These are phyloP conservation scores for Oreochromis mossambicus DNA, from an alignment of 2,797 vertebrate genomes.

Conservation along the genomic window DNA sequence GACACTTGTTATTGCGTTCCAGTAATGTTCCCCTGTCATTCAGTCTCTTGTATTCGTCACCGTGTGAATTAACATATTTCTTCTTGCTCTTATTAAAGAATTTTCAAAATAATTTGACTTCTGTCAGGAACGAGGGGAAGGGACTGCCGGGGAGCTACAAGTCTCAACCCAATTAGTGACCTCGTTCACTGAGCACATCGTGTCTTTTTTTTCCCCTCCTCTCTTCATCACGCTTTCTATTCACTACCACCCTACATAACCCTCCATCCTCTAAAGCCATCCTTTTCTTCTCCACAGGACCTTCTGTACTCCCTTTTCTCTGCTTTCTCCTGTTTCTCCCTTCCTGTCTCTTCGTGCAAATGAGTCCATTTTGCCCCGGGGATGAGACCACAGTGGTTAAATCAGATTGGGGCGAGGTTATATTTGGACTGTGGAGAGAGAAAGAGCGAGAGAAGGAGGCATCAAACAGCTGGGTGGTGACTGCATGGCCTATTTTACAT, in stretches of 20 bases:
- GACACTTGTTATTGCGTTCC: constrained; percentile 17
- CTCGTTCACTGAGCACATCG: constrained; percentile 52
- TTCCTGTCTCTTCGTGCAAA: constrained; percentile 41
- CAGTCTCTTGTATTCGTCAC: not conserved
- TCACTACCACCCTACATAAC: constrained; percentile 9
- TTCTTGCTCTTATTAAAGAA: constrained; percentile 40
- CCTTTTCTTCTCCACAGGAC: constrained; percentile 29
- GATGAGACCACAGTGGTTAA: constrained; percentile 53
- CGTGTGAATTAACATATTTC: constrained; percentile 49
- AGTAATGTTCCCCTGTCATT: not conserved
- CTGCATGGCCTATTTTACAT: constrained; percentile 70
- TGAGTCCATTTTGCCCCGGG: constrained; percentile 59
- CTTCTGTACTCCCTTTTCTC: constrained; percentile 25
- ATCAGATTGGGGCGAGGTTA: constrained; percentile 69
- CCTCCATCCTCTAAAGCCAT: constrained; percentile 14
- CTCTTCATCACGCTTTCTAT: constrained; percentile 39
- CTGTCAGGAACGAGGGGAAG: constrained; percentile 36
- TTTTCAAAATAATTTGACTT: constrained; percentile 60
- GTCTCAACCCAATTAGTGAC: constrained; percentile 73
- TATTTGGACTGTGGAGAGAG: constrained; percentile 62
- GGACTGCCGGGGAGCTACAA: constrained; percentile 47
- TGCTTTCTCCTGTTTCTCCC: constrained; percentile 10
- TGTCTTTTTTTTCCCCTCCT: not conserved
- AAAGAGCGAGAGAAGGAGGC: constrained; percentile 14
- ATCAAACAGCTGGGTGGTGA: constrained; percentile 60